These are phyloP conservation scores for Leptinotarsa peninsularis DNA, from an alignment of 2,888 invertebrate species.

Conservation along the genomic window DNA sequence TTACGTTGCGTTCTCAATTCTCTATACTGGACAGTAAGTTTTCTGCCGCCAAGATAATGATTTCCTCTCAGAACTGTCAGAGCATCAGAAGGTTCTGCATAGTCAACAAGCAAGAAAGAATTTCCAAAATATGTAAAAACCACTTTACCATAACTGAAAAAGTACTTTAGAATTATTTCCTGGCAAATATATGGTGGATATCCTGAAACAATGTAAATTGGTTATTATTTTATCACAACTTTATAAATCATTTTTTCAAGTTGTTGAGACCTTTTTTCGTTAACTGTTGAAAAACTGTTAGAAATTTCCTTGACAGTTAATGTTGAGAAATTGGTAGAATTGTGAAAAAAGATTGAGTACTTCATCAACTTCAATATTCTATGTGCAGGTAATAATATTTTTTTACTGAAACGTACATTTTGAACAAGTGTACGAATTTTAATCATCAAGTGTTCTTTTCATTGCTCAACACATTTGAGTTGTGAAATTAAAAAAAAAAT, in stretches of 20 bases:
- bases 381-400: too few species aligned
- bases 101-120: conserved; percentile 56
- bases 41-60: conserved; percentile 47
- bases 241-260: not conserved
- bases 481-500: too few species aligned
- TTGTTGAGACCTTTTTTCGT: not conserved
- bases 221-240: not conserved
- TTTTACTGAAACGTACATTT: too few species aligned
- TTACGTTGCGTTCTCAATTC: conserved; percentile 33
- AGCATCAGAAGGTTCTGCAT: conserved; percentile 50
- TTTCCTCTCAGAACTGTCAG: conserved; percentile 48
- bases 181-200: conserved; percentile 48
- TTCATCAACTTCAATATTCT: too few species aligned
- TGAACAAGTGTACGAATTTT: too few species aligned
- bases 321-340: too few species aligned
- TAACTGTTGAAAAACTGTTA: too few species aligned
- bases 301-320: too few species aligned
- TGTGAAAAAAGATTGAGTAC: too few species aligned
- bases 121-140: conserved; percentile 49
- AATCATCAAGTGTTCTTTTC: too few species aligned
- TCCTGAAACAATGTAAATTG: conserved; percentile 39
- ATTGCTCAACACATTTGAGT: too few species aligned
- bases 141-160: conserved; percentile 56
- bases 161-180: conserved; percentile 55
- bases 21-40: conserved; percentile 40